These are phyloP conservation scores for Acipenser ruthenus DNA, from an alignment of 2,797 vertebrate species.

Conservation along the genomic window DNA sequence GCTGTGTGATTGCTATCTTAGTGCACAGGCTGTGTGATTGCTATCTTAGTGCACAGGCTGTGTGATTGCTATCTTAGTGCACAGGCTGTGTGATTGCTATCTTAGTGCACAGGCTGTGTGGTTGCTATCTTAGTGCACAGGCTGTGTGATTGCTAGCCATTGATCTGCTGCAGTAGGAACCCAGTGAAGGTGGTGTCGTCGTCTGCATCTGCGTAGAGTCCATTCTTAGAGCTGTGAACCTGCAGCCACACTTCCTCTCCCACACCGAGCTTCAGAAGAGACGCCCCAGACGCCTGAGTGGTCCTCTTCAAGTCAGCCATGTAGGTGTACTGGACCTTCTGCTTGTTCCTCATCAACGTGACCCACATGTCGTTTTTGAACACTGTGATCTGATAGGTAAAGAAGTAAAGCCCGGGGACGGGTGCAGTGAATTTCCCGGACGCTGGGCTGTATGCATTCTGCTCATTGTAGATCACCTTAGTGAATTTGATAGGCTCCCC, in stretches of 20 bases:
- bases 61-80: too few relatives aligned
- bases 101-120: background rate
- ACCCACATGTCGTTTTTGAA: background rate
- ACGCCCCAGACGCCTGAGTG: background rate
- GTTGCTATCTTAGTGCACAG: too few relatives aligned
- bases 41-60: too few relatives aligned
- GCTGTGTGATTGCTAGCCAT: background rate
- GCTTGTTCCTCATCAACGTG: background rate
- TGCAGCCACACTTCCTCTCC: slow-evolving; percentile 2
- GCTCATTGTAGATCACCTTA: background rate
- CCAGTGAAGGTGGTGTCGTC: slow-evolving; percentile 3
- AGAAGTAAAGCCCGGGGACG: background rate
- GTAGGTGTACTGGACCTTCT: background rate
- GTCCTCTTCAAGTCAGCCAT: background rate
- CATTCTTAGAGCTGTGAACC: background rate
- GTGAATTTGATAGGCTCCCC: background rate
- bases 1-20: background rate
- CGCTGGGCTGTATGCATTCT: background rate
- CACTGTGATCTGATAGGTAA: slow-evolving; percentile 5
- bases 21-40: background rate
- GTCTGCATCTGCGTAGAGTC: background rate
- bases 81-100: background rate
- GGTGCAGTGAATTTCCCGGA: slow-evolving; percentile 1
- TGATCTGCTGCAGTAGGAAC: background rate
- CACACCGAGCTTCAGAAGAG: background rate